These are phyloP conservation scores for Drosophila watanabei DNA, from an alignment of 1,140 invertebrate species.

Conservation along the genomic window DNA sequence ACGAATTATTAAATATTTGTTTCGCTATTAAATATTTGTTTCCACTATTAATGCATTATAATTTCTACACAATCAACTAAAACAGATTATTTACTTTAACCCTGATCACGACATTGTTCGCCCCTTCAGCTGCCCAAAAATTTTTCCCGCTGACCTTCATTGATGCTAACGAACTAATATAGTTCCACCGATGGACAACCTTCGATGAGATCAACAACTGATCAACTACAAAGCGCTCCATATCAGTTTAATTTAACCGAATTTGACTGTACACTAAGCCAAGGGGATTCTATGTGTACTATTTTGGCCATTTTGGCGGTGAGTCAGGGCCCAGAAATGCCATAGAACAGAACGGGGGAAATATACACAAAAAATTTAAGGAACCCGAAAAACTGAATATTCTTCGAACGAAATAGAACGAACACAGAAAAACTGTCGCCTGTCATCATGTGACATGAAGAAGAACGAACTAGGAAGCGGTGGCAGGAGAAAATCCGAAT, in stretches of 20 bases:
- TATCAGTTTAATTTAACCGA: constrained; percentile 48
- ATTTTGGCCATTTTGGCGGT: constrained; percentile 55
- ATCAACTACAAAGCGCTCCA: constrained; percentile 54
- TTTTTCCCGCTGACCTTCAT: constrained; percentile 18
- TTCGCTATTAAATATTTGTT: background rate
- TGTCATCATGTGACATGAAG: constrained; percentile 79
- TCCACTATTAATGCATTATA: background rate
- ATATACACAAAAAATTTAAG: constrained; percentile 25
- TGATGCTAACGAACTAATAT: constrained; percentile 12
- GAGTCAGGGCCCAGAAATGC: constrained; percentile 58
- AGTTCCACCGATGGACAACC: constrained; percentile 32
- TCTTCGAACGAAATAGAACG: constrained; percentile 43
- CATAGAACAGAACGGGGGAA: constrained; percentile 21
- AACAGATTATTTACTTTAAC: background rate
- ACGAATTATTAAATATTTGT: background rate
- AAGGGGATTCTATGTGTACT: constrained; percentile 40
- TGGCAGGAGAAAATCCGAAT: constrained; percentile 40
- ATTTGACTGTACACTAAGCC: constrained; percentile 32
- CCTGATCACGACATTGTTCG: constrained; percentile 22
- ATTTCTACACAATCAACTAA: background rate
- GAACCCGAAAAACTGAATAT: constrained; percentile 39
- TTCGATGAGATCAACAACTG: constrained; percentile 38
- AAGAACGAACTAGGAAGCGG: constrained; percentile 70
- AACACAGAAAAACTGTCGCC: constrained; percentile 62
- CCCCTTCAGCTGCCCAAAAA: background rate